Evolutionary conservation across 2,797 vertebrate species (phyloP).

Genomic region (Acrocephalus scirpaceus): DNA sequence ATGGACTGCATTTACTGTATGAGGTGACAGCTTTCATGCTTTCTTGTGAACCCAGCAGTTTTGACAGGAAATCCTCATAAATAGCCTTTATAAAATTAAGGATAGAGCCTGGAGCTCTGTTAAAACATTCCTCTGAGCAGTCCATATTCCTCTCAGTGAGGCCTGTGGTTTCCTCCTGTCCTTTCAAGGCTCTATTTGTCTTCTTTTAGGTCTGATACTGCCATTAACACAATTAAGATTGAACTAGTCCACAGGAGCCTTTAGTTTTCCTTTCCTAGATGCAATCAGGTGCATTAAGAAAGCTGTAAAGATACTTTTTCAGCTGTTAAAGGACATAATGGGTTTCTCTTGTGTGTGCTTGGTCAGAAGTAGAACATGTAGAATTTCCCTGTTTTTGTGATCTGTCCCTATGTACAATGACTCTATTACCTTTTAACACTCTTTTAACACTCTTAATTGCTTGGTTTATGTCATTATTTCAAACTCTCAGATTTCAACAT

Average conservation of each 20-base stretch:
- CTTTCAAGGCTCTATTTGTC: not conserved
- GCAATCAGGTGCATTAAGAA: conserved; percentile 3
- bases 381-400: conserved; percentile 12
- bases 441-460: not conserved
- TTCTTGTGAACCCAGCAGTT: not conserved
- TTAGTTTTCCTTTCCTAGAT: conserved; percentile 1
- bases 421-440: not conserved
- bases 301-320: not conserved
- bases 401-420: not conserved
- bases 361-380: not conserved
- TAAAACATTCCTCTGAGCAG: not conserved
- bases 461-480: not conserved
- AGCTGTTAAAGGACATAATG: not conserved
- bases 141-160: not conserved
- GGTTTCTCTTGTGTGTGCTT: not conserved
- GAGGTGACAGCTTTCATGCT: not conserved
- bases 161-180: not conserved
- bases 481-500: conserved; percentile 13
- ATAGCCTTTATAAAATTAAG: not conserved
- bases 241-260: not conserved
- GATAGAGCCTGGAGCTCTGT: not conserved
- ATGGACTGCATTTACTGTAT: not conserved
- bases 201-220: not conserved
- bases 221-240: conserved; percentile 5
- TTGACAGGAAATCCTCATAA: not conserved